Conservation (phyloP, 2,113 vertebrate species). For the Candoia aspera region DNA sequence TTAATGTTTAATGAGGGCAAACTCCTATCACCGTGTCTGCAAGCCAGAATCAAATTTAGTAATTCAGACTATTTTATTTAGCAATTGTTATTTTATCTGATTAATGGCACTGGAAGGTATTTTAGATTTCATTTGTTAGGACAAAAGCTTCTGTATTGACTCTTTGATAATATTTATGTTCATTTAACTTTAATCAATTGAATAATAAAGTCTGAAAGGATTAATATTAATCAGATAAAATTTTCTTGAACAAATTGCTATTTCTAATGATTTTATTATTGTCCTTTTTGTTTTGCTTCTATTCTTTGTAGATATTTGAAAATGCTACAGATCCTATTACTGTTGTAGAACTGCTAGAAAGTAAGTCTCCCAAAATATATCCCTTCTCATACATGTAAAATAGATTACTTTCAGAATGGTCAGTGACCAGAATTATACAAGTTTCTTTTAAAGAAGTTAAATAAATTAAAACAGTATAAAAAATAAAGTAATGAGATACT, state of each 20-base stretch:
- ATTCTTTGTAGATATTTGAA: constrained; percentile 74
- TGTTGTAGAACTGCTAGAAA: constrained; percentile 77
- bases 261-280: neutral
- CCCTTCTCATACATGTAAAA: neutral
- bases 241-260: neutral
- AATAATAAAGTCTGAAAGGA: neutral
- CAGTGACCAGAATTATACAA: neutral
- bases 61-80: neutral
- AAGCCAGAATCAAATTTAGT: neutral
- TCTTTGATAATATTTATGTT: neutral
- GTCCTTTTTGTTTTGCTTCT: neutral
- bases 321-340: constrained; percentile 74
- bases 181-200: neutral
- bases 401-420: neutral
- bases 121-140: neutral
- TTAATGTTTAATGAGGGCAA: neutral
- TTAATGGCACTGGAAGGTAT: neutral
- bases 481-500: neutral
- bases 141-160: neutral
- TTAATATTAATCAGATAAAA: neutral
- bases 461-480: neutral
- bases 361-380: constrained; percentile 61
- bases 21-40: neutral
- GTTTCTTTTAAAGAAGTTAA: neutral
- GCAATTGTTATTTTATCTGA: neutral